Evolutionary conservation across 2,113 vertebrate species (phyloP).

Genomic region (Mellivora capensis): DNA sequence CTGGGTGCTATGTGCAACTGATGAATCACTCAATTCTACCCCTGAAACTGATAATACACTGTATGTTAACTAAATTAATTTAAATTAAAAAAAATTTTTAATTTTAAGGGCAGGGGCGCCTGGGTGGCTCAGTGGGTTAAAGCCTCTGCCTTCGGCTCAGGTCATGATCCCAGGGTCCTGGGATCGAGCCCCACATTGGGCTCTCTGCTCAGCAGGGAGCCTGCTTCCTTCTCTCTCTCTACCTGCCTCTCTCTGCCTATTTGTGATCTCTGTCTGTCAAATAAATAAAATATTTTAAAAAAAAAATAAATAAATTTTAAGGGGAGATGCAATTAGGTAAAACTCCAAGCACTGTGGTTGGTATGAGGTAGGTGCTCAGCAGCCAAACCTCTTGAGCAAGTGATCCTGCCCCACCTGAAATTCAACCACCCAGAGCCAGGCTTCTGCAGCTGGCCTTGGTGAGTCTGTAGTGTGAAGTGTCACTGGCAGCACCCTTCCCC

Average conservation of each 20-base stretch:
- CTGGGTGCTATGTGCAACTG: neutral
- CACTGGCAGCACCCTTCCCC: neutral
- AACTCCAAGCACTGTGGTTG: neutral
- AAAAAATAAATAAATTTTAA: neutral
- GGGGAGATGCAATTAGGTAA: neutral
- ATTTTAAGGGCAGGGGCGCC: neutral
- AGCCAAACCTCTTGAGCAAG: too few species aligned
- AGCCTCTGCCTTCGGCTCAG: too few species aligned
- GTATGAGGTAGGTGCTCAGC: neutral
- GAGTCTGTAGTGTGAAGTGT: rapidly evolving
- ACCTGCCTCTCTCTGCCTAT: too few species aligned
- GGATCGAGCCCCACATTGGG: too few species aligned
- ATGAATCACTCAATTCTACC: neutral
- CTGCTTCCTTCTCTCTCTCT: too few species aligned
- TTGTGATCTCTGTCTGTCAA: too few species aligned
- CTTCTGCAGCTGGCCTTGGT: neutral
- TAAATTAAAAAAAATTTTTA: neutral
- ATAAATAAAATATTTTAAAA: too few species aligned
- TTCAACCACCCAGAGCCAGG: rapidly evolving
- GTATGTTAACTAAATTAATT: neutral
- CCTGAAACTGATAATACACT: neutral
- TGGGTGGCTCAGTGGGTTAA: too few species aligned
- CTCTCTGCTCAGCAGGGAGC: too few species aligned
- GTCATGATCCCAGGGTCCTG: too few species aligned
- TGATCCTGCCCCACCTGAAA: rapidly evolving